Evolutionary conservation across 2,113 vertebrate genomes (phyloP).

Genomic region (Chionomys nivalis): DNA sequence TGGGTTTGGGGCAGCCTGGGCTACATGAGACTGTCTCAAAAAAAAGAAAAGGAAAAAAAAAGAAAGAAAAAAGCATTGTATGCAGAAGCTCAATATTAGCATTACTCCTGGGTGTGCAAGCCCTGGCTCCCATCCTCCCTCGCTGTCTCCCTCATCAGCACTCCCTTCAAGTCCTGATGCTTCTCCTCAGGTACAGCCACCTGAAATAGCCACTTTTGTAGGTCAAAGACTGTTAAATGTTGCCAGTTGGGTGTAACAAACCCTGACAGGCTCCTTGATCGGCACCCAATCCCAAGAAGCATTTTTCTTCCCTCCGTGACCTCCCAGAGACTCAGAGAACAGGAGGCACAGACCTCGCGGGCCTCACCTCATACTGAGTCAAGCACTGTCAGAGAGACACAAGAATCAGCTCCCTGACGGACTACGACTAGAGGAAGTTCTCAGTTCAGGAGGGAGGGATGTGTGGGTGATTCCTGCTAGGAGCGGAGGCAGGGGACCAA

Average conservation of each 20-base stretch:
- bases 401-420: not conserved
- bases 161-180: no score
- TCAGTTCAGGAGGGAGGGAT: not conserved
- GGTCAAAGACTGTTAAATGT: not conserved
- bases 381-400: not conserved
- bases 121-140: not conserved
- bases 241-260: not conserved
- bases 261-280: not conserved
- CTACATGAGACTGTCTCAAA: not conserved
- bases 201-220: not conserved
- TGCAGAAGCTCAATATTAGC: rapidly evolving
- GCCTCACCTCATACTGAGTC: not conserved
- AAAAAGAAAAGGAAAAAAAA: not conserved
- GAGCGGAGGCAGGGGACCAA: not conserved
- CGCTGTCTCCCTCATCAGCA: rapidly evolving
- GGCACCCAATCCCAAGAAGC: not conserved
- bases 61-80: not conserved
- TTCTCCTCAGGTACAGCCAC: not conserved
- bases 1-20: not conserved
- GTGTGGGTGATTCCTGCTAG: not conserved
- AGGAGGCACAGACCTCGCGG: not conserved
- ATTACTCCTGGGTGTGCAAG: no score
- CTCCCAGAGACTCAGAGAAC: no score
- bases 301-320: not conserved
- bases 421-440: not conserved